A percentile compares a stretch with the other conserved stretches of the same genome.
Conservation (phyloP, 2,113 vertebrate species). For the Crypturellus undulatus region DNA sequence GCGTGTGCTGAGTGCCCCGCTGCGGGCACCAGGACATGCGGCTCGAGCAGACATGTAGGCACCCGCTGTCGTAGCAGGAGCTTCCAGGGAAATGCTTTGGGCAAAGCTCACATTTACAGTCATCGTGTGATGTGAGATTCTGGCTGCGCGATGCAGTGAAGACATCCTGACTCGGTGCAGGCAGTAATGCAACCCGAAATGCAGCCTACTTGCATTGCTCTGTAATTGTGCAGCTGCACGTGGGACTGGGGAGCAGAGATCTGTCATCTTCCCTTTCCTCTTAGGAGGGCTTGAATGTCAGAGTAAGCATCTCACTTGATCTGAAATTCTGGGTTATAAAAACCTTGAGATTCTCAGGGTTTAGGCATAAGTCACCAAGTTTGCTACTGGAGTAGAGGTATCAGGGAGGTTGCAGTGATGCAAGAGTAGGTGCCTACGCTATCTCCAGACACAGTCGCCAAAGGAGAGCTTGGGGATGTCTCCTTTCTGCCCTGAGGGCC, state of each 20-base stretch:
- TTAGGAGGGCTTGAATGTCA: neutral
- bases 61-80: neutral
- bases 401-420: neutral
- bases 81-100: neutral
- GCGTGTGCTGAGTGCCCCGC: too few species aligned
- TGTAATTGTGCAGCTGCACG: neutral
- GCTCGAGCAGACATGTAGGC: too few species aligned
- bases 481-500: neutral
- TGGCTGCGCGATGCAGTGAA: neutral
- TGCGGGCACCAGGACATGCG: too few species aligned
- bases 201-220: neutral
- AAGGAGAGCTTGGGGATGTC: neutral
- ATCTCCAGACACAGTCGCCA: neutral
- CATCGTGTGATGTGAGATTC: neutral
- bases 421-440: neutral
- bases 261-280: neutral
- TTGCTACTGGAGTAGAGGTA: neutral
- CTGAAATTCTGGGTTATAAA: neutral
- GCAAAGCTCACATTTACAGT: neutral
- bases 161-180: rapidly evolving
- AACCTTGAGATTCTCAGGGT: neutral
- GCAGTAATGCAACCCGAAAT: neutral
- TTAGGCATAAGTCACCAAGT: neutral
- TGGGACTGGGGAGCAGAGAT: neutral
- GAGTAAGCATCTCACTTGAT: too few species aligned